A percentile compares a stretch with the other conserved stretches of the same genome.
Evolutionary conservation across 2,797 vertebrate species (phyloP).

Genomic region (Telmatherina bonti): DNA sequence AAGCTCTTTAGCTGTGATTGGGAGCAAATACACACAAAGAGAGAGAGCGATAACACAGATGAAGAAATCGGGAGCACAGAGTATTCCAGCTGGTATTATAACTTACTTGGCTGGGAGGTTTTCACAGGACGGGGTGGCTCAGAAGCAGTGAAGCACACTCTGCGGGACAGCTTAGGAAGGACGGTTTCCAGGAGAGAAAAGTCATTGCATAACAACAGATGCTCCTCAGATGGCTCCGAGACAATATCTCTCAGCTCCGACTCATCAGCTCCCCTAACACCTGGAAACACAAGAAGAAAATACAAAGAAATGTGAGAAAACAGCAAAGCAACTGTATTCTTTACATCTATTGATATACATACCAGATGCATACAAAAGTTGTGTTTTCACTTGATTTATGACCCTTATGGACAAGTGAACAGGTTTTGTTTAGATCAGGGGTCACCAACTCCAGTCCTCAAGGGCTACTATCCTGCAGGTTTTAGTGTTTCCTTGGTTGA

Average conservation of each 20-base stretch:
- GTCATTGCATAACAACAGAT: slow-evolving; percentile 80
- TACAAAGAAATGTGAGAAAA: neutral
- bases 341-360: neutral
- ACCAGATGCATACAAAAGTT: neutral
- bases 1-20: slow-evolving; percentile 72
- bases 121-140: slow-evolving; percentile 87
- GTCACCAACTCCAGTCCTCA: too few relatives aligned
- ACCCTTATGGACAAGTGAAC: neutral
- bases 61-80: neutral
- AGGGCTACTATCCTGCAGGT: too few relatives aligned
- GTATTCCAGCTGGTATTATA: slow-evolving; percentile 2
- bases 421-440: neutral
- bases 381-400: neutral
- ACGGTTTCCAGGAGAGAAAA: slow-evolving; percentile 78
- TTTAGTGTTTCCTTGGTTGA: too few relatives aligned
- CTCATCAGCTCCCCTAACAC: slow-evolving; percentile 82
- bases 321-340: neutral
- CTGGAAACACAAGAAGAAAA: slow-evolving; percentile 65
- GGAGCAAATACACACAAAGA: neutral
- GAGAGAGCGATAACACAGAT: neutral
- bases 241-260: slow-evolving; percentile 84
- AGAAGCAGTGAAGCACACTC: slow-evolving; percentile 88
- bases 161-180: slow-evolving; percentile 85
- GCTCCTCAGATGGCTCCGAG: slow-evolving; percentile 85
- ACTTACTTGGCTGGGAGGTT: slow-evolving; percentile 72